Evolutionary conservation across 1,140 invertebrate species (phyloP), one percentile per base, ranked within the genome.

Genomic region (Lasioglossum baleicum): DNA sequence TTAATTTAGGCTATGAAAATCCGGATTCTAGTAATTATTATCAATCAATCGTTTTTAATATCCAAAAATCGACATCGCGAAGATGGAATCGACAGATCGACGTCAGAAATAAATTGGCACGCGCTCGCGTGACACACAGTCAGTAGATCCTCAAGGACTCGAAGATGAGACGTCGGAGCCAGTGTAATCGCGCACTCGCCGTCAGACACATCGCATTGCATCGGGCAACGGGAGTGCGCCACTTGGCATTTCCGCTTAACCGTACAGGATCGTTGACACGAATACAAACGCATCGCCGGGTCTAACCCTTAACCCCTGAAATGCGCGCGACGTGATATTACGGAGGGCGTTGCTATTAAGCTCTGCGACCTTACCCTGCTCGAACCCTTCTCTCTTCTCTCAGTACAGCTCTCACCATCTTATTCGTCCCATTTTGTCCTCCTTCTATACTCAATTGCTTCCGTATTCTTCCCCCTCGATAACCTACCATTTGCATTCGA

Each of bases 191-290:
- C 56, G 56, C 83, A 80, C 83, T 87, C 66, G 73, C 64, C 65
- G 81, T 80, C 78, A 87, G 83, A 77, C 85, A 75, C 80, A 87
- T 48, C 44, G 44, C 44, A 87, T 48, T 13, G 44, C 44, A 48
- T 79, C 72, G 78, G 26, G 67, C 80, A 84, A 82, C 82, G 77
- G 82, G 83, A 70, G 72, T 31, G 75, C 15, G 53, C 70, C 83
- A 84, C 82, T 84, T 80, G 72, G 68, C 48, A 73, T 81, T 70
- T 60, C 44, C 80, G 79, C 61, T 85, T 71, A 82, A 78, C 69
- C 80, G 61, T 81, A 65, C 26, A 71, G 65, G 75, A 83, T 76
- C 81, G 77, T 83, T 77, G 85, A 85, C 75, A 61, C 74, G 63
- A 61, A 82, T 69, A 61, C 83, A 76, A 85, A 85, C 71, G 60